A percentile compares a stretch with the other conserved stretches of the same genome.
Conservation (phyloP, 2,888 invertebrate species). For the Plagodis pulveraria region DNA sequence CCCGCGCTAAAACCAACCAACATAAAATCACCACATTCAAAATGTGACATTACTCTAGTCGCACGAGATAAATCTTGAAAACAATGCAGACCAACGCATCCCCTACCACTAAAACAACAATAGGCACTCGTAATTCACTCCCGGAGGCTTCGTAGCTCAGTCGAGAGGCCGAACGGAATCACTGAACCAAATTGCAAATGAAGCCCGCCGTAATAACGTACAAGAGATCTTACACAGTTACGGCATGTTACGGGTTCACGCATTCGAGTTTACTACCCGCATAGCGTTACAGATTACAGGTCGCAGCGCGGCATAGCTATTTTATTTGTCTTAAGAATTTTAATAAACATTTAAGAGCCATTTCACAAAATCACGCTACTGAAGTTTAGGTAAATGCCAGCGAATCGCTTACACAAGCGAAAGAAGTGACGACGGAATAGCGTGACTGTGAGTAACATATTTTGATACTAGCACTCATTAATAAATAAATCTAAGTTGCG, state of each 20-base stretch:
- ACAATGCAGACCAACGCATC: conserved; percentile 53
- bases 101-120: conserved; percentile 59
- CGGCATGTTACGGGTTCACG: conserved; percentile 33
- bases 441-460: too few relatives aligned
- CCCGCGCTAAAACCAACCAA: not conserved
- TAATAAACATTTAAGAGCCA: too few relatives aligned
- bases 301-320: conserved; percentile 4
- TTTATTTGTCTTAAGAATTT: conserved; percentile 1
- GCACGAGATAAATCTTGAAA: conserved; percentile 41
- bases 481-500: too few relatives aligned
- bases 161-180: conserved; percentile 66
- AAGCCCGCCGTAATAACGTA: conserved; percentile 49
- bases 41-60: conserved; percentile 18
- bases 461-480: too few relatives aligned
- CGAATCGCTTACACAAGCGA: too few relatives aligned
- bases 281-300: not conserved
- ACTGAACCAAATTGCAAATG: conserved; percentile 75
- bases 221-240: conserved; percentile 48
- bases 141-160: conserved; percentile 46
- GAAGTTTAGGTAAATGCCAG: too few relatives aligned
- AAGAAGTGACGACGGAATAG: too few relatives aligned
- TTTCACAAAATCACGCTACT: too few relatives aligned
- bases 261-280: conserved; percentile 16
- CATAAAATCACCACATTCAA: conserved; percentile 24
- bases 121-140: conserved; percentile 64